phyloP scores from a whole-genome alignment of 2,113 vertebrate genomes.

The Manacus vitellinus region DNA sequence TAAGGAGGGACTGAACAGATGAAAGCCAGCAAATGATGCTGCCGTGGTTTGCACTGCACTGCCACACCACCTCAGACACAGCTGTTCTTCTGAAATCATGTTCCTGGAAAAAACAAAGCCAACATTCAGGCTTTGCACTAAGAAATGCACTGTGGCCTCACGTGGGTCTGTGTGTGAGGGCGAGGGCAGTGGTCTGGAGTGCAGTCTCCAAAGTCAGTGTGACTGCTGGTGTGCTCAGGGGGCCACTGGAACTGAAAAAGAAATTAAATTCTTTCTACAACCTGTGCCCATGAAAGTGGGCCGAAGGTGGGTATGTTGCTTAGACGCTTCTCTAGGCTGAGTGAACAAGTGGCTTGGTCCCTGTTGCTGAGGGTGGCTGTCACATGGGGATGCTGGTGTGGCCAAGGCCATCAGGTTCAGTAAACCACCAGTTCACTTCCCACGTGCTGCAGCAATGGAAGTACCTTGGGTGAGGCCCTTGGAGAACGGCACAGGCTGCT shows the following conservation, averaged over 20 bases:
- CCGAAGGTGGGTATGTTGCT: not conserved
- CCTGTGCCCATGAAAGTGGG: accelerated
- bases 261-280: not conserved
- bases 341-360: not conserved
- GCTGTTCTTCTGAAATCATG: not conserved
- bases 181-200: not conserved
- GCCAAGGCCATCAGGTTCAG: accelerated
- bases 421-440: not conserved
- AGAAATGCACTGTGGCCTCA: not conserved
- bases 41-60: not conserved
- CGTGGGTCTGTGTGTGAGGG: not conserved
- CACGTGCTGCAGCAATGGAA: accelerated
- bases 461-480: not conserved
- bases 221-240: not conserved
- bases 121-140: not conserved
- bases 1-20: not conserved
- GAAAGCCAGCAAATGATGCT: not conserved
- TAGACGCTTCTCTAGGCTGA: not conserved
- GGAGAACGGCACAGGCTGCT: not conserved
- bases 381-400: accelerated
- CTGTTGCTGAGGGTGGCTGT: not conserved
- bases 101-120: not conserved
- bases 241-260: not conserved
- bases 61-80: accelerated
- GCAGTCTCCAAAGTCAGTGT: not conserved